Percentiles rank a stretch among this genome's conserved stretches.
Evolutionary conservation across 2,888 invertebrate species (phyloP).

Genomic region (Cryptus viduatorius): DNA sequence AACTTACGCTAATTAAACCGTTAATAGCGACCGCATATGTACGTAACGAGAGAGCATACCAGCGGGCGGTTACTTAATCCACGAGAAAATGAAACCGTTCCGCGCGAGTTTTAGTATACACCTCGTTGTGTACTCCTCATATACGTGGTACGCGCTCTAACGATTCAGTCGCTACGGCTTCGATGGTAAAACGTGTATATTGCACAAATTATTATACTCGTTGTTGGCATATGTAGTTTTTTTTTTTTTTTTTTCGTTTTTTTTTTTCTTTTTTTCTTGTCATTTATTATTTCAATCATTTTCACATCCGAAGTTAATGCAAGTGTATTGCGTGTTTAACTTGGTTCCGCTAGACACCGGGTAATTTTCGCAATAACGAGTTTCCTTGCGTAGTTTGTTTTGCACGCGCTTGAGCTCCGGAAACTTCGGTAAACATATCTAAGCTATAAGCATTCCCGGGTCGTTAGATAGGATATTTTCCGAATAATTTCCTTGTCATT

Average conservation of each 20-base stretch:
- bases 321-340: constrained; percentile 15
- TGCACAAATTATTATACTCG: constrained; percentile 9
- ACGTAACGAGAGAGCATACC: constrained; percentile 75
- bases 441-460: neutral
- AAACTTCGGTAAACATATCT: neutral
- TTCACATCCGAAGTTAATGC: constrained; percentile 19
- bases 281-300: constrained; percentile 27
- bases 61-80: constrained; percentile 81
- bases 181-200: constrained; percentile 39
- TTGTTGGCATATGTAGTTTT: neutral
- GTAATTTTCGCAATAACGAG: constrained; percentile 53
- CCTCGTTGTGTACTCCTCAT: neutral
- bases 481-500: neutral
- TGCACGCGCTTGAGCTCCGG: neutral
- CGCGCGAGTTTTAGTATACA: constrained; percentile 56
- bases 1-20: constrained; percentile 85
- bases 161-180: constrained; percentile 34
- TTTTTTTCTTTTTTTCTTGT: neutral
- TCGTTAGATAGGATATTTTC: neutral
- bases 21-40: constrained; percentile 83
- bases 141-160: constrained; percentile 43
- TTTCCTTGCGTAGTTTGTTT: constrained; percentile 31
- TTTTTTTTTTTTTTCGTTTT: neutral
- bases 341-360: constrained; percentile 36
- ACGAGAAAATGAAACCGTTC: constrained; percentile 82